A percentile compares a stretch with the other conserved stretches of the same genome.
These are phyloP conservation scores for Periophthalmus modestus DNA, from an alignment of 2,113 vertebrate genomes.

Conservation along the genomic window DNA sequence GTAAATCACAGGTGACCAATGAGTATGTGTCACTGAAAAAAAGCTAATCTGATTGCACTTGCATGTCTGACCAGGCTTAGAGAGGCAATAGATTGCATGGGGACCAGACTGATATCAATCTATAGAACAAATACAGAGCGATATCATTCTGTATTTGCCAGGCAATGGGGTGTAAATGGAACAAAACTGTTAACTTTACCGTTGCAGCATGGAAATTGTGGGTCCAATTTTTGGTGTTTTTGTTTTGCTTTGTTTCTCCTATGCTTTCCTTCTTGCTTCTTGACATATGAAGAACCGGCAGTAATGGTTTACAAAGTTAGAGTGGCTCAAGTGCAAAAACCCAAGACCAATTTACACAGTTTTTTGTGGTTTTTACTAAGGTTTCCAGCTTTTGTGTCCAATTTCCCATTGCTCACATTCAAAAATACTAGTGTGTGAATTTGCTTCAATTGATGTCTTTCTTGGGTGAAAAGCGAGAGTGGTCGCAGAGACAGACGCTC, in stretches of 20 bases:
- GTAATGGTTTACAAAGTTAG: neutral
- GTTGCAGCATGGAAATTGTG: neutral
- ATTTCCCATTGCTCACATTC: slow-evolving; percentile 8
- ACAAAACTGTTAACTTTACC: neutral
- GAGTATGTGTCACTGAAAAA: too few species aligned
- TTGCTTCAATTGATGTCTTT: slow-evolving; percentile 27
- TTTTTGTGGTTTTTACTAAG: slow-evolving; percentile 13
- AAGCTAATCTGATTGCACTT: too few species aligned
- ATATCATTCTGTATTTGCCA: too few species aligned
- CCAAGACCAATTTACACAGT: slow-evolving; percentile 19
- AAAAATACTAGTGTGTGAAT: neutral
- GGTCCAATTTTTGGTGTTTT: neutral
- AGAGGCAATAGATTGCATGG: too few species aligned
- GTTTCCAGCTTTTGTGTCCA: slow-evolving; percentile 6
- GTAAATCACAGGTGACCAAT: too few species aligned
- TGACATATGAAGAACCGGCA: neutral
- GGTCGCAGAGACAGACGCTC: slow-evolving; percentile 22
- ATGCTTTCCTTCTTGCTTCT: neutral
- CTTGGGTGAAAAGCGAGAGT: slow-evolving; percentile 20
- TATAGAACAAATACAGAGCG: too few species aligned
- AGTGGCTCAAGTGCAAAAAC: neutral
- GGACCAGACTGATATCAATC: too few species aligned
- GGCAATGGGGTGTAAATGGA: neutral
- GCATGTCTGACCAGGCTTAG: too few species aligned
- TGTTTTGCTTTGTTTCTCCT: slow-evolving; percentile 14